Evolutionary conservation across 2,797 vertebrate genomes (phyloP).

Genomic region (Thunnus albacares): DNA sequence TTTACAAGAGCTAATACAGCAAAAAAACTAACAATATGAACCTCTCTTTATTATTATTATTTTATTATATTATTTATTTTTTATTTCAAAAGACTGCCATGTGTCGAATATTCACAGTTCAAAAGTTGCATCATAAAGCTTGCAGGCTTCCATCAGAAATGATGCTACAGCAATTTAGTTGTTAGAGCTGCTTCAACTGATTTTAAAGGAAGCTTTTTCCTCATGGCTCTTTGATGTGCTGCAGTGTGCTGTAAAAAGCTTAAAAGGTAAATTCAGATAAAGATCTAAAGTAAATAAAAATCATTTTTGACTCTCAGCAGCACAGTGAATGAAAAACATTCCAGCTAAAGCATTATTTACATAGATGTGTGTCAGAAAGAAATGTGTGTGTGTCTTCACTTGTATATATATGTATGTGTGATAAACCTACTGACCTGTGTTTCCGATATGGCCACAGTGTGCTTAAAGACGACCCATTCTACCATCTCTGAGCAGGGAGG

Average conservation of each 20-base stretch:
- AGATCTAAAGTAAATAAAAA: no score
- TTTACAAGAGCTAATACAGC: neutral
- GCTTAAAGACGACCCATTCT: constrained; percentile 96
- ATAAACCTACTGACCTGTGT: constrained; percentile 77
- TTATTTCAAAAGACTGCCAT: neutral
- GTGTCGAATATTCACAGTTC: neutral
- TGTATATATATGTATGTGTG: neutral
- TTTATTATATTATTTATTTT: no score
- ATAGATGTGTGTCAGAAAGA: neutral
- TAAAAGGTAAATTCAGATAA: neutral
- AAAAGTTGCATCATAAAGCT: constrained; percentile 10
- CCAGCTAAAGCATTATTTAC: neutral
- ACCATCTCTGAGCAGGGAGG: constrained; percentile 95
- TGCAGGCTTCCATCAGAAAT: neutral
- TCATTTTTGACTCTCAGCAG: no score
- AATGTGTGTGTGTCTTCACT: neutral
- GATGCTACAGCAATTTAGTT: neutral
- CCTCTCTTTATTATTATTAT: neutral
- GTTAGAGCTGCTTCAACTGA: neutral
- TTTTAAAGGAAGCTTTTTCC: constrained; percentile 12
- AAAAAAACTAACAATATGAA: neutral
- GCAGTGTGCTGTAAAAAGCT: neutral
- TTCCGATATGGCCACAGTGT: constrained; percentile 93
- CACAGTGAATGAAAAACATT: no score
- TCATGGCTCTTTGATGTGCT: neutral